Conservation (phyloP, 2,797 vertebrate species). For the Erpetoichthys calabaricus region DNA sequence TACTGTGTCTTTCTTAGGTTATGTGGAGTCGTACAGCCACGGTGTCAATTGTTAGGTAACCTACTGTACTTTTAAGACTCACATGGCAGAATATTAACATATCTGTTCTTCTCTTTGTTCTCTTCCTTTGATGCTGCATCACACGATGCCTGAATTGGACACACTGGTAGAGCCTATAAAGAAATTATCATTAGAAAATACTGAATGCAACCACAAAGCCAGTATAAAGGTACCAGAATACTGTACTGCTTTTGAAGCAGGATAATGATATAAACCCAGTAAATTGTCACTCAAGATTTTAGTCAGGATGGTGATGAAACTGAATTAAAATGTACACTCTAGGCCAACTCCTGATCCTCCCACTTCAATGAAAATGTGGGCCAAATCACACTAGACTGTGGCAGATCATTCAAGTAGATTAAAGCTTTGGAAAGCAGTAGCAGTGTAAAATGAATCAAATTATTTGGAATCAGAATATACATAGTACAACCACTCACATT, state of each 20-base stretch:
- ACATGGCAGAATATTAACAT: conserved; percentile 97
- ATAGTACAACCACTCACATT: conserved; percentile 59
- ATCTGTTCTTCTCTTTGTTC: conserved; percentile 98
- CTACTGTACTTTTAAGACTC: conserved; percentile 25
- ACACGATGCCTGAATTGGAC: conserved; percentile 88
- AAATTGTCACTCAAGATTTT: neutral
- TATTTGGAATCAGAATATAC: conserved; percentile 3
- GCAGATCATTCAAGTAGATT: too few species aligned
- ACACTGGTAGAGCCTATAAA: conserved; percentile 77
- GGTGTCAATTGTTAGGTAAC: too few species aligned
- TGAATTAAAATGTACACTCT: too few species aligned
- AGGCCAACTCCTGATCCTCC: too few species aligned
- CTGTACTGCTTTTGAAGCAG: neutral
- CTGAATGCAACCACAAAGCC: too few species aligned
- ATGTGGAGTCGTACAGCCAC: too few species aligned
- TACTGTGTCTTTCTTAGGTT: too few species aligned
- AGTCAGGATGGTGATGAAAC: accelerated
- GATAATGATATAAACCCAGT: neutral
- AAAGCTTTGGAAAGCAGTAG: neutral
- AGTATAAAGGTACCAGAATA: too few species aligned
- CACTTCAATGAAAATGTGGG: too few species aligned
- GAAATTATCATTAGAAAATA: neutral
- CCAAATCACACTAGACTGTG: too few species aligned
- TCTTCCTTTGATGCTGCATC: conserved; percentile 96
- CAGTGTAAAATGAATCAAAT: conserved; percentile 7